These are phyloP conservation scores for Eospalax fontanierii DNA, from an alignment of 2,797 vertebrate species.

Conservation along the genomic window DNA sequence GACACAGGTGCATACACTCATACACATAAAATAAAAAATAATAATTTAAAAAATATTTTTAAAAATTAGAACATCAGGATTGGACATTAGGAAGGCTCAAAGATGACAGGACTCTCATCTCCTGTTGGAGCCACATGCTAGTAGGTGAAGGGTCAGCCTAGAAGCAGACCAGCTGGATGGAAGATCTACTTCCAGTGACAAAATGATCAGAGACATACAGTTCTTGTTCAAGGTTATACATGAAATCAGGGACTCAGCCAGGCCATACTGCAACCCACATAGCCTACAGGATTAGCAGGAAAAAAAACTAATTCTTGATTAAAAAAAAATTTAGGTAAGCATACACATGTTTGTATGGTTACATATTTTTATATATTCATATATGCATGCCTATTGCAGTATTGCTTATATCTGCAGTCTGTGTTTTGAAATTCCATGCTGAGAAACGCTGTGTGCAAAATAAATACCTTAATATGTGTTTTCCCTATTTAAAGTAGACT, in stretches of 20 bases:
- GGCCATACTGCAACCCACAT: not conserved
- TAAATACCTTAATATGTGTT: no score
- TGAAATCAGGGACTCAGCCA: slow-evolving; percentile 8
- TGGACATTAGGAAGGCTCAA: not conserved
- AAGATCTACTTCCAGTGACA: not conserved
- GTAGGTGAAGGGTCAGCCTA: not conserved
- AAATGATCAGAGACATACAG: not conserved
- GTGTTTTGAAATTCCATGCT: no score
- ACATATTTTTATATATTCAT: no score
- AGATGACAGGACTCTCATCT: not conserved
- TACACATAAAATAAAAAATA: no score
- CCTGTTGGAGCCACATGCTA: not conserved
- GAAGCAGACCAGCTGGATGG: not conserved
- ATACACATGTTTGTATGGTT: no score
- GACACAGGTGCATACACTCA: no score
- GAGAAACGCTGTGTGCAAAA: no score
- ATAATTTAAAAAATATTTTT: no score
- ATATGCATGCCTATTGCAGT: no score
- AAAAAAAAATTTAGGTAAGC: no score
- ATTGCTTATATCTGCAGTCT: no score
- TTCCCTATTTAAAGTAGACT: no score
- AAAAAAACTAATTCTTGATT: not conserved
- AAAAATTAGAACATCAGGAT: not conserved
- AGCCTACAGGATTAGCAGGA: not conserved
- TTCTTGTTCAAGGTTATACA: not conserved